Evolutionary conservation across 2,113 vertebrate species (phyloP).

Genomic region (Sinocyclocheilus grahami): DNA sequence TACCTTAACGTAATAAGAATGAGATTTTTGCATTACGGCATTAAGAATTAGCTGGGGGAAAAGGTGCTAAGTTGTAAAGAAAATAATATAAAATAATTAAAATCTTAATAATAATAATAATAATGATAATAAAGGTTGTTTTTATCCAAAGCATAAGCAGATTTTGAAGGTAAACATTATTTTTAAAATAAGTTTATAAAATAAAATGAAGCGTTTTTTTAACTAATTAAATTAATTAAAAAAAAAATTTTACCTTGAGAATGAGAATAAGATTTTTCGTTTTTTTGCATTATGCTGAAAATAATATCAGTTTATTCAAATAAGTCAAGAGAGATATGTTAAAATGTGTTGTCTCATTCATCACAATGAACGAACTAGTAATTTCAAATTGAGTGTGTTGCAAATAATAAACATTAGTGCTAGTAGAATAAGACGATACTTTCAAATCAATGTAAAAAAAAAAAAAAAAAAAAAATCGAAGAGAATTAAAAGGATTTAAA

Average conservation of each 20-base stretch:
- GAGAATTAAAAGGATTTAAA: slow-evolving; percentile 24
- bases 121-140: too few relatives aligned
- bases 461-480: background rate
- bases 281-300: too few relatives aligned
- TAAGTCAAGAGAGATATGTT: background rate
- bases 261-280: too few relatives aligned
- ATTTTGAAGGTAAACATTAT: too few relatives aligned
- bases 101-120: background rate
- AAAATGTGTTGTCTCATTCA: background rate
- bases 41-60: background rate
- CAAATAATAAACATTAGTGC: too few relatives aligned
- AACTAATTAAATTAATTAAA: too few relatives aligned
- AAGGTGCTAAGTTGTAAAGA: background rate
- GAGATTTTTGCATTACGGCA: background rate
- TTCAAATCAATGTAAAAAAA: too few relatives aligned
- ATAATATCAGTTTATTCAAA: background rate
- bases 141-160: too few relatives aligned
- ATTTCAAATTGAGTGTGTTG: background rate
- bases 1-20: background rate
- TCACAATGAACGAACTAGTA: background rate
- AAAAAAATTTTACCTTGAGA: too few relatives aligned
- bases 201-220: too few relatives aligned
- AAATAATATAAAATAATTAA: background rate
- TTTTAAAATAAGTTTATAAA: too few relatives aligned
- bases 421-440: too few relatives aligned